Percentiles rank a stretch among this genome's conserved stretches.
Conservation (phyloP, 92 coral and sea anemone species). For the Palythoa caribaeorum region DNA sequence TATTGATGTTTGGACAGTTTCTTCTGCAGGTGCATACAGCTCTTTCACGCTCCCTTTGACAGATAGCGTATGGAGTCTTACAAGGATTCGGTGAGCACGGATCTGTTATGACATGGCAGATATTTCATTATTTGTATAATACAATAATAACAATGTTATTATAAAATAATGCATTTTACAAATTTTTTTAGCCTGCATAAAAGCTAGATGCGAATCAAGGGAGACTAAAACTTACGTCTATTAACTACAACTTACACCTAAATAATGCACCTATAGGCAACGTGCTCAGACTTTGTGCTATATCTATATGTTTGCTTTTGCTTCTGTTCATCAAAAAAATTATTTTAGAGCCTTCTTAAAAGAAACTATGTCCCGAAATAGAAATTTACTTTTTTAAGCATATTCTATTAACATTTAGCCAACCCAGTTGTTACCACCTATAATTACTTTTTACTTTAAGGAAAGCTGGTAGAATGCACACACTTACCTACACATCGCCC, state of each 20-base stretch:
- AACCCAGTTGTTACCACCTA: background rate
- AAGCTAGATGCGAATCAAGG: no score
- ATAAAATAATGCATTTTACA: background rate
- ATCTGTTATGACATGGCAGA: background rate
- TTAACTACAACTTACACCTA: background rate
- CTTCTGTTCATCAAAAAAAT: no score
- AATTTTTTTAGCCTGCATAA: no score
- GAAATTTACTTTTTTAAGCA: no score
- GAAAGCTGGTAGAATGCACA: background rate
- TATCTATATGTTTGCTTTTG: no score
- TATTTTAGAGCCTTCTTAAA: no score
- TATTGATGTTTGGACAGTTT: background rate
- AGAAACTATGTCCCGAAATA: no score
- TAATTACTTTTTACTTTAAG: background rate
- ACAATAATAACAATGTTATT: no score
- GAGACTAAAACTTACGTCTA: background rate
- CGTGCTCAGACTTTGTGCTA: no score
- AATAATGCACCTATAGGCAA: background rate
- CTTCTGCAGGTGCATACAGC: slow-evolving; percentile 5
- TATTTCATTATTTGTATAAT: background rate
- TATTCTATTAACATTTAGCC: slow-evolving; percentile 3
- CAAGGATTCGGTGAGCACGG: background rate
- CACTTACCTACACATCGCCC: slow-evolving; percentile 4
- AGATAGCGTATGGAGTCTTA: background rate
- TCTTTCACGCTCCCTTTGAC: background rate